Evolutionary conservation across 2,888 invertebrate genomes (phyloP).

Genomic region (Beris chalybata): DNA sequence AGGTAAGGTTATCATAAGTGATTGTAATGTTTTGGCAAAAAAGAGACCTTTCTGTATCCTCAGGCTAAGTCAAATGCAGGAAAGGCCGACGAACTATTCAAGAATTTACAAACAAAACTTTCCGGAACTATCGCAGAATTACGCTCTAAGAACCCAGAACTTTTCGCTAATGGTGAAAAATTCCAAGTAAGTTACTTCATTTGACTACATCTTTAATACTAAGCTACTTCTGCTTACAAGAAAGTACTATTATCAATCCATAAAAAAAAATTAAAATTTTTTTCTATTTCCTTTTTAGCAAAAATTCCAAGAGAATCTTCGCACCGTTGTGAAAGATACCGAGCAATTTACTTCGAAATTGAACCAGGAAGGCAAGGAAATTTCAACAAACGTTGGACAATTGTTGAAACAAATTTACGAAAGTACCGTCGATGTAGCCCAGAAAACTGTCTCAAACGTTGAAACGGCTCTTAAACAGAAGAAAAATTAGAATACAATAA

Average conservation of each 20-base stretch:
- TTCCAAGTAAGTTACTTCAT: conserved; percentile 19
- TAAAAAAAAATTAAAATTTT: no score
- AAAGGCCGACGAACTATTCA: conserved; percentile 32
- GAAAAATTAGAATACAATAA: conserved; percentile 7
- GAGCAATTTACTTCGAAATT: conserved; percentile 29
- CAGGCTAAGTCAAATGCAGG: conserved; percentile 23
- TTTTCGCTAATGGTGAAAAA: conserved; percentile 29
- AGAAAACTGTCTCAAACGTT: conserved; percentile 29
- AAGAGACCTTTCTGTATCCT: neutral
- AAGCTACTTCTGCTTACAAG: no score
- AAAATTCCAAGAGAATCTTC: conserved; percentile 26
- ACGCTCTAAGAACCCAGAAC: conserved; percentile 27
- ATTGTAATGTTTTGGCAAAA: conserved; percentile 15
- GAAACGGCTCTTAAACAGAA: conserved; percentile 24
- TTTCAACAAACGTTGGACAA: conserved; percentile 26
- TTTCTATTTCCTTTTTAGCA: conserved; percentile 22
- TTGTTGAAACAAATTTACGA: conserved; percentile 33
- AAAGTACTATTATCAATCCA: neutral
- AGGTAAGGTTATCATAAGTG: conserved; percentile 28
- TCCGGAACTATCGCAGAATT: conserved; percentile 20
- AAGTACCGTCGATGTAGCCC: conserved; percentile 28
- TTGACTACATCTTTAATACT: no score
- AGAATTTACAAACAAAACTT: conserved; percentile 15
- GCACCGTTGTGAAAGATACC: conserved; percentile 29
- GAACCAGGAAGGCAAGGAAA: conserved; percentile 27